phyloP scores from a whole-genome alignment of 2,113 vertebrate genomes.

The Sylvicapra grimmia region DNA sequence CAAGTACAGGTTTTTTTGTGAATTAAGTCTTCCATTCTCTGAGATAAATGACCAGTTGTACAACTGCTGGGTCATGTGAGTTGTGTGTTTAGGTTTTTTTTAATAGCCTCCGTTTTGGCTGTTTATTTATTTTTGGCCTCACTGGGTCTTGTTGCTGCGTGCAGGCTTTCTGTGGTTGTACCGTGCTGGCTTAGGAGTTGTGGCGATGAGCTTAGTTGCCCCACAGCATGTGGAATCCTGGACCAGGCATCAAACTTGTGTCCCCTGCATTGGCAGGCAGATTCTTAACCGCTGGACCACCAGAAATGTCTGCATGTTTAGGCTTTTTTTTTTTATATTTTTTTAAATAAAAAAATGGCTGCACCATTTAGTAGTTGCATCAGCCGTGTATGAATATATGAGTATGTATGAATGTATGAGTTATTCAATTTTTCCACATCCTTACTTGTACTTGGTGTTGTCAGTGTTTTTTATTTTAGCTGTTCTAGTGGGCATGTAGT shows the following conservation, averaged over 20 bases:
- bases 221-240: neutral
- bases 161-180: neutral
- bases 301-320: neutral
- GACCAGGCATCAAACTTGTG: neutral
- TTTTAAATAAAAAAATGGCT: neutral
- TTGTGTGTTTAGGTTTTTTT: neutral
- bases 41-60: neutral
- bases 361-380: neutral
- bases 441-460: neutral
- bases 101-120: neutral
- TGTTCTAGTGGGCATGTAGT: neutral
- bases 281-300: neutral
- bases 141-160: neutral
- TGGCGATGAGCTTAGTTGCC: neutral
- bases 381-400: neutral
- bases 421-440: neutral
- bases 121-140: neutral
- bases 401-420: neutral
- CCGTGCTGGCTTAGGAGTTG: neutral
- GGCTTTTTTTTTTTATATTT: neutral
- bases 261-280: neutral
- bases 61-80: neutral
- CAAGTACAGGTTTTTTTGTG: neutral
- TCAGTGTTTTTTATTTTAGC: neutral
- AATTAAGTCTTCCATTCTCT: neutral